Base-by-base conservation (phyloP, 2,113 vertebrate genomes). In the Seriola rivoliana region DNA sequence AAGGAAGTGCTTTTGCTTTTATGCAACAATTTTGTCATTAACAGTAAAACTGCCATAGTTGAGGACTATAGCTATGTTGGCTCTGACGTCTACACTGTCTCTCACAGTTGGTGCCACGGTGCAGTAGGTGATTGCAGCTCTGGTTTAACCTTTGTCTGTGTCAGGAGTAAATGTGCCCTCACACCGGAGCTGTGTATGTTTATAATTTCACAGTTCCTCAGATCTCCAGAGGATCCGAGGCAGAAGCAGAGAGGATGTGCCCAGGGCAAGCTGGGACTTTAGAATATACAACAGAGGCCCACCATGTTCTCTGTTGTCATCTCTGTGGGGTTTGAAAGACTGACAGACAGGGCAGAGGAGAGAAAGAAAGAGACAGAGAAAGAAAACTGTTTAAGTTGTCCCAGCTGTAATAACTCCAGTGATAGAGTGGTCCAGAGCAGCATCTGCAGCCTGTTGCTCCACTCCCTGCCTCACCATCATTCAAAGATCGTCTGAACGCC, bases 371-470 rank as follows among this genome's bases (percentile, higher is more conserved):
- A 58, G 81, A 59, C 40, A 73, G 23, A 65, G 42, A 78, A 71
- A 68, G 65, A 87, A 78, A 83, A 75, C 64, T 75, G 67, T 80
- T 85, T 69, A 54, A 71, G 46, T 63, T 85, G 52, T 84, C 79
- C 84, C 93, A 94, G 92, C 89, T 94, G 89, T 81, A 81, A 89
- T 67, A 92, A 84, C 89, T 91, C 57, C 50, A 54, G 25, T 83
- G 72, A 81, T 71, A 8, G 66, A 78, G 66, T 16, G 58, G 72
- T 60, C 75, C 55, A 78, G 62, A 52, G 54, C 25, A 90, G 78
- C 73, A 90, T 91, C 72, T 83, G 78, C 17, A 50, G 36, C 4
- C 10, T 82, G 58, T 84, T 80, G 48, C 72, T 81, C 25, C 54
- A 34, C 78, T 84, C 77, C 34, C 57, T 60, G 59, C 34, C 46